phyloP scores from a whole-genome alignment of 2,888 invertebrate genomes.

The Pyrrhosoma nymphula region DNA sequence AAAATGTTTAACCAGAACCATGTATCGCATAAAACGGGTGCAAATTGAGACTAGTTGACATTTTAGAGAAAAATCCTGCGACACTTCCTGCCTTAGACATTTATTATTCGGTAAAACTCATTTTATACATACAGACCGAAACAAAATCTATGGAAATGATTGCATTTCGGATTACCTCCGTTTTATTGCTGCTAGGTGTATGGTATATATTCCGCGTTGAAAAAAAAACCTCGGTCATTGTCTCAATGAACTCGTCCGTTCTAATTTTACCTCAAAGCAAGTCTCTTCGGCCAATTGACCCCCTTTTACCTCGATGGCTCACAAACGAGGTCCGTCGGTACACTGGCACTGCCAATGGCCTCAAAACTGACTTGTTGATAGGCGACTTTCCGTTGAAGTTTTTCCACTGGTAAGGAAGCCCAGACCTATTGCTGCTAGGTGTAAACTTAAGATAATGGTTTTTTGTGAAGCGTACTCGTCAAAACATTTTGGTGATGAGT shows the following conservation, averaged over 20 bases:
- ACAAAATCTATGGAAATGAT: no score
- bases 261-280: constrained; percentile 12
- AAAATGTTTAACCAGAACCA: no score
- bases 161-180: not conserved
- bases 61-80: no score
- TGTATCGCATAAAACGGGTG: no score
- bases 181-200: not conserved
- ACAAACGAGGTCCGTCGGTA: not conserved
- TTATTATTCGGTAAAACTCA: no score
- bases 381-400: not conserved
- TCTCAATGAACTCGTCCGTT: constrained; percentile 22
- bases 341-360: not conserved
- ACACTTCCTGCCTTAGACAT: no score
- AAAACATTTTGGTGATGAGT: no score
- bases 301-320: not conserved
- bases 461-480: no score
- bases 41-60: no score
- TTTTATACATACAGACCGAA: no score
- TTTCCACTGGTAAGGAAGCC: not conserved
- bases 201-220: not conserved
- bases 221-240: not conserved
- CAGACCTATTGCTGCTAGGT: no score
- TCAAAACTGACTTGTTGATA: not conserved
- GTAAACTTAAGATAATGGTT: no score
- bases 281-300: constrained; percentile 12